Evolutionary conservation across 2,797 vertebrate species (phyloP).

Genomic region (Crossoptilon crossoptilon): DNA sequence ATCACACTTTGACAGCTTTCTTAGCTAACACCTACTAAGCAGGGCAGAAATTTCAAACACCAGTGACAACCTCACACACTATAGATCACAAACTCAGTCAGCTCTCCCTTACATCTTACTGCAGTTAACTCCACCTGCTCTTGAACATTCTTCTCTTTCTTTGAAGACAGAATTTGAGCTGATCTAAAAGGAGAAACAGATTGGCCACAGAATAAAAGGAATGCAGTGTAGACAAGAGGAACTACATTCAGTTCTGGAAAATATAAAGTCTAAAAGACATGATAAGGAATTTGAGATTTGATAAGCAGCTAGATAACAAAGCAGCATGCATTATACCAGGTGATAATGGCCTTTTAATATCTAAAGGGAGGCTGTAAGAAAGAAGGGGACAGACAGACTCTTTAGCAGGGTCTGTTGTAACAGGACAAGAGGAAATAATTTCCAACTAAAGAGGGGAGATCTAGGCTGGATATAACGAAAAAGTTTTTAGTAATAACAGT

Average conservation of each 20-base stretch:
- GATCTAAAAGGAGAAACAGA: not conserved
- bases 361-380: too few relatives aligned
- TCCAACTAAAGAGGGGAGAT: too few relatives aligned
- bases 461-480: too few relatives aligned
- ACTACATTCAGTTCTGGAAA: not conserved
- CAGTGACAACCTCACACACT: not conserved
- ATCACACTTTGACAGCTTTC: not conserved
- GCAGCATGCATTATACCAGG: not conserved
- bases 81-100: not conserved
- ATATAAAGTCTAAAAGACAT: not conserved
- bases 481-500: too few relatives aligned
- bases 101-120: not conserved
- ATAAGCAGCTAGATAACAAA: not conserved
- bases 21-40: not conserved
- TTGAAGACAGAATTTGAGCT: not conserved
- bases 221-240: not conserved
- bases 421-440: too few relatives aligned
- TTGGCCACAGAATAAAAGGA: not conserved
- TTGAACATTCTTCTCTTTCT: not conserved
- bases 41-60: conserved; percentile 22
- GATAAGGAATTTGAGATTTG: not conserved
- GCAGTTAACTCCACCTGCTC: not conserved
- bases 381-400: too few relatives aligned
- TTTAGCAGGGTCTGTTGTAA: too few relatives aligned
- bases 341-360: too few relatives aligned